Percentiles rank a stretch among this genome's conserved stretches.
Conservation (phyloP, 2,888 invertebrate genomes). For the Scrobipalpa costella region DNA sequence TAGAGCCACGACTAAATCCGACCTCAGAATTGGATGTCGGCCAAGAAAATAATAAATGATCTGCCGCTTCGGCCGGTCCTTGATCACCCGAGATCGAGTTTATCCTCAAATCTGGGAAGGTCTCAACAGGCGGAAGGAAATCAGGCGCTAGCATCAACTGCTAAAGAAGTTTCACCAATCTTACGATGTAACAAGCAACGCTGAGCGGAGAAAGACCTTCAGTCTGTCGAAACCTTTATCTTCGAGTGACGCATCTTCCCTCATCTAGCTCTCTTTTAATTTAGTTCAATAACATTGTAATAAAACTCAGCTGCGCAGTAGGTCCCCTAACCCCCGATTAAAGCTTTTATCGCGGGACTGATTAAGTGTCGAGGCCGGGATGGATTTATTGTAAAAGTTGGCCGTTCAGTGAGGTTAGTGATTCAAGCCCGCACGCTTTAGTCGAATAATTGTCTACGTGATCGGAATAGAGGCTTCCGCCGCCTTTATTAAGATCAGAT, state of each 20-base stretch:
- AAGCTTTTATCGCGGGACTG: conserved; percentile 79
- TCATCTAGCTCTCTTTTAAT: conserved; percentile 48
- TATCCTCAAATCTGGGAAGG: conserved; percentile 24
- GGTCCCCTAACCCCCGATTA: conserved; percentile 75
- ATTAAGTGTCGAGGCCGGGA: conserved; percentile 79
- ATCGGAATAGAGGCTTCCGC: conserved; percentile 70
- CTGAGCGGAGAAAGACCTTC: too few species aligned
- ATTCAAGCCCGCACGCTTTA: conserved; percentile 79
- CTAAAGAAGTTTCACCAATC: too few species aligned
- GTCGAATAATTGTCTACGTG: conserved; percentile 81
- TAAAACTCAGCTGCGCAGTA: conserved; percentile 58
- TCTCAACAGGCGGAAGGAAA: neutral
- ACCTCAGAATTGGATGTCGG: conserved; percentile 23
- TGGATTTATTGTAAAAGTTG: conserved; percentile 81
- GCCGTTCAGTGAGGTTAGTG: conserved; percentile 78
- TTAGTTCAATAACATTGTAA: conserved; percentile 58
- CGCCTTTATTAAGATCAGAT: conserved; percentile 77
- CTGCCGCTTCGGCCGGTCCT: conserved; percentile 6
- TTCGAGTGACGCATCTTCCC: neutral
- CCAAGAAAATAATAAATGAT: conserved; percentile 30
- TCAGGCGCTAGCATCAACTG: too few species aligned
- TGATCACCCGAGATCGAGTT: conserved; percentile 20
- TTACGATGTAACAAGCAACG: too few species aligned
- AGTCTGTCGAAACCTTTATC: neutral
- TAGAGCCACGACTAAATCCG: neutral